Percentiles rank a stretch among this genome's conserved stretches.
These are phyloP conservation scores for Saccostrea cuccullata DNA, from an alignment of 1,140 invertebrate species.

Conservation along the genomic window DNA sequence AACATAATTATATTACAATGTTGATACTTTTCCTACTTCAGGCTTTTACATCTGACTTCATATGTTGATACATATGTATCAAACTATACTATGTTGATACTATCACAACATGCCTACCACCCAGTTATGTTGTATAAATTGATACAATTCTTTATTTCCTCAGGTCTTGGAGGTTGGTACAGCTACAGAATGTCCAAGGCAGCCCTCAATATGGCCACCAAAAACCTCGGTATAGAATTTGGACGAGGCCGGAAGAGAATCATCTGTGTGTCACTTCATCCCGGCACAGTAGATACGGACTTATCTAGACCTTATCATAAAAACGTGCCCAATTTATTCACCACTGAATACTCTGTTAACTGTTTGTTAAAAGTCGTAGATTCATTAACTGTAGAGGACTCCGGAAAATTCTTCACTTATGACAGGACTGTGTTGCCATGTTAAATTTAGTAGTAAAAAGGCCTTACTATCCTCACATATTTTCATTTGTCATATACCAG, in stretches of 20 bases:
- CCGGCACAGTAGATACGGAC: slow-evolving; percentile 76
- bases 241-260: slow-evolving; percentile 72
- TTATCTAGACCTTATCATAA: slow-evolving; percentile 75
- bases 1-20: too few relatives aligned
- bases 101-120: too few relatives aligned
- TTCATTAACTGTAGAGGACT: slow-evolving; percentile 67
- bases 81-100: too few relatives aligned
- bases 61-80: too few relatives aligned
- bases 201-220: slow-evolving; percentile 76
- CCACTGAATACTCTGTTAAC: slow-evolving; percentile 70
- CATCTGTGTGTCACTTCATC: slow-evolving; percentile 73
- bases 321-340: slow-evolving; percentile 73
- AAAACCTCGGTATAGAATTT: slow-evolving; percentile 74
- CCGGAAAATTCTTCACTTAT: slow-evolving; percentile 72
- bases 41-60: too few relatives aligned
- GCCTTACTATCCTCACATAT: too few relatives aligned
- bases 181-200: slow-evolving; percentile 75
- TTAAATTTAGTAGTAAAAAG: slow-evolving; percentile 41
- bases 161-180: slow-evolving; percentile 76
- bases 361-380: slow-evolving; percentile 72
- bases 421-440: slow-evolving; percentile 66
- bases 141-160: background rate
- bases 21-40: too few relatives aligned
- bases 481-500: too few relatives aligned
- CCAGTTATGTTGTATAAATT: too few relatives aligned